Percentiles rank a stretch among this genome's conserved stretches.
Conservation (phyloP, 2,888 invertebrate genomes). For the Sarcophaga rosellei region DNA sequence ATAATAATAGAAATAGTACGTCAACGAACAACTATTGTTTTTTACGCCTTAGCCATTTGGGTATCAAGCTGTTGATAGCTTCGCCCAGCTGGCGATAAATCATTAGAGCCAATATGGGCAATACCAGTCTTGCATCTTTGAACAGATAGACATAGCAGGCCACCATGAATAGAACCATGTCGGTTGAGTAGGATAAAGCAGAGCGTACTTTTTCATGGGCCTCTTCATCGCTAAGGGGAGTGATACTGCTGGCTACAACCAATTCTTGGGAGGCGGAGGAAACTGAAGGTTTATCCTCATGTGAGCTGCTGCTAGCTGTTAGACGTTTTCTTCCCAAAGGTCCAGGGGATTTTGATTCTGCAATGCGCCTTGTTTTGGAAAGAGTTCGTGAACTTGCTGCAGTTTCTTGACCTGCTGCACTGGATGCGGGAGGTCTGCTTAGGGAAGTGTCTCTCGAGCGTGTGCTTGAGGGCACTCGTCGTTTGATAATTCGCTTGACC, state of each 20-base stretch:
- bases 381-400: slow-evolving; percentile 52
- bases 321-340: slow-evolving; percentile 67
- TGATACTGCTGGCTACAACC: slow-evolving; percentile 17
- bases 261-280: slow-evolving; percentile 82
- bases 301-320: not conserved
- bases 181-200: slow-evolving; percentile 87
- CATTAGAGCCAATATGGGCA: slow-evolving; percentile 89
- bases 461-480: slow-evolving; percentile 78
- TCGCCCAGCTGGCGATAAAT: slow-evolving; percentile 89
- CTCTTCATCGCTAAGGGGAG: slow-evolving; percentile 80
- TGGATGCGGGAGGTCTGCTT: slow-evolving; percentile 70
- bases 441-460: slow-evolving; percentile 78
- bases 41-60: slow-evolving; percentile 83
- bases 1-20: slow-evolving; percentile 26
- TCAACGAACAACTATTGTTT: slow-evolving; percentile 71
- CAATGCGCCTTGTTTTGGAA: slow-evolving; percentile 68
- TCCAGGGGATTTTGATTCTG: slow-evolving; percentile 72
- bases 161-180: slow-evolving; percentile 87
- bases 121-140: slow-evolving; percentile 89
- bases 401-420: slow-evolving; percentile 52
- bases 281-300: not conserved
- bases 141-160: slow-evolving; percentile 92
- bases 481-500: slow-evolving; percentile 78
- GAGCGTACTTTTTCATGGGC: slow-evolving; percentile 87
- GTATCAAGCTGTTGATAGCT: slow-evolving; percentile 84